Evolutionary conservation across 2,888 invertebrate species (phyloP).

Genomic region (Eueremaeus valkanovi): DNA sequence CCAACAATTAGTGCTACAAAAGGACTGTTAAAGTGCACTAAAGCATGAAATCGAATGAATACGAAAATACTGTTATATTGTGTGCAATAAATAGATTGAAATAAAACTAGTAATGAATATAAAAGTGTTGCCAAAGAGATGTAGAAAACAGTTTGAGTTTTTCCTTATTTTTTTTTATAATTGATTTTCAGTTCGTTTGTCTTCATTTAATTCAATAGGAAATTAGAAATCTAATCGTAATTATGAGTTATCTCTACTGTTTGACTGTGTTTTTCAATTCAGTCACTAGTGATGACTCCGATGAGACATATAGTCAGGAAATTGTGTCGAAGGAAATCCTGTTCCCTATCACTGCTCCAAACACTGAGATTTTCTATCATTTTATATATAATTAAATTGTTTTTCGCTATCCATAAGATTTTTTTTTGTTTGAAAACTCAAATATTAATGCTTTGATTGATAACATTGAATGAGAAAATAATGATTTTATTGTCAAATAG

Average conservation of each 20-base stretch:
- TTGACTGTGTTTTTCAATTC: neutral
- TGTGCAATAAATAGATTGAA: neutral
- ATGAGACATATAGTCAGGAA: neutral
- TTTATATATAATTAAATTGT: no score
- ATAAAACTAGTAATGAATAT: neutral
- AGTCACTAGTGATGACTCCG: neutral
- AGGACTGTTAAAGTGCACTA: neutral
- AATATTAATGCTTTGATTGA: no score
- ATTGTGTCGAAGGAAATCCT: neutral
- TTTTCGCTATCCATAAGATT: no score
- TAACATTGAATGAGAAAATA: no score
- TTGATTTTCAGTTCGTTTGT: no score
- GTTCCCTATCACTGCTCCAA: neutral
- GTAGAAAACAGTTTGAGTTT: no score
- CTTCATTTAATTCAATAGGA: no score
- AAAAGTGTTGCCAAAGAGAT: neutral
- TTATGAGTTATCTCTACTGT: neutral
- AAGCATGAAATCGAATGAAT: neutral
- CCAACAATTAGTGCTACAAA: neutral
- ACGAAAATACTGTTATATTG: neutral
- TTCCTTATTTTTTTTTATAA: neutral
- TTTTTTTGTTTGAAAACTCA: no score
- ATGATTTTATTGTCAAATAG: no score
- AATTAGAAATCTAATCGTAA: neutral
- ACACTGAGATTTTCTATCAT: no score